Base-by-base conservation (phyloP, 92 coral and sea anemone genomes). In the Meandrina meandrites region DNA sequence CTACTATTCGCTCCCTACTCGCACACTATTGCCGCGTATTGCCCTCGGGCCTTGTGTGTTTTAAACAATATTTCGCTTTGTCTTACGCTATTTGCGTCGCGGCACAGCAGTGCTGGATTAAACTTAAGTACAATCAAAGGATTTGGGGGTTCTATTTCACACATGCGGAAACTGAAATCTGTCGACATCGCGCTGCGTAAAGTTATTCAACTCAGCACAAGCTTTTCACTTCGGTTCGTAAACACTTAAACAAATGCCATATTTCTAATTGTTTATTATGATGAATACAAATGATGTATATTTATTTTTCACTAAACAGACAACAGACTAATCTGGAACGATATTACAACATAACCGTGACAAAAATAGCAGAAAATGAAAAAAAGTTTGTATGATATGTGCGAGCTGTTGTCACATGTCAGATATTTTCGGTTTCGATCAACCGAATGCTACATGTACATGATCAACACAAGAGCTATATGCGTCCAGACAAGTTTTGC, bases 231-330 rank as follows among this genome's bases (percentile, higher is more conserved):
- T 80, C 74, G 54, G 36, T 17, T 71, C 31, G 31, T 51, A 34
- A 81, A 69, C 13, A 36, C 11, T 6, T 21, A 27, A 21, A 47
- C 47, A 69, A 70, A 67, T 30, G 78, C 86, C 86, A 31, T 82
- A 31, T 82, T 32, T 19, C 21, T 48, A 82, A 27, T 64, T 64
- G 60, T 28, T 81, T 53, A 73, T 73, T 73, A 32, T 73, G 45
- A 36, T 40, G 77, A 32, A 73, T 34, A 71, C 47, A 7, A 71
- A 36, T 36, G 76, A 71, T 73, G 77, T 60, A 60, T 60, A 24
- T 60, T 60, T 60, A 24, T 60, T 60, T 73, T 6, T 8, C 16
- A 40, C 5, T 32, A 32, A 70, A 5, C 48, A 36, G 5, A 17
- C 47, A 73, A 73, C 7, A 21, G 27, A 4, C 75, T 1, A 36